These are phyloP conservation scores for Hyalella azteca DNA, from an alignment of 2,888 invertebrate species.

Conservation along the genomic window DNA sequence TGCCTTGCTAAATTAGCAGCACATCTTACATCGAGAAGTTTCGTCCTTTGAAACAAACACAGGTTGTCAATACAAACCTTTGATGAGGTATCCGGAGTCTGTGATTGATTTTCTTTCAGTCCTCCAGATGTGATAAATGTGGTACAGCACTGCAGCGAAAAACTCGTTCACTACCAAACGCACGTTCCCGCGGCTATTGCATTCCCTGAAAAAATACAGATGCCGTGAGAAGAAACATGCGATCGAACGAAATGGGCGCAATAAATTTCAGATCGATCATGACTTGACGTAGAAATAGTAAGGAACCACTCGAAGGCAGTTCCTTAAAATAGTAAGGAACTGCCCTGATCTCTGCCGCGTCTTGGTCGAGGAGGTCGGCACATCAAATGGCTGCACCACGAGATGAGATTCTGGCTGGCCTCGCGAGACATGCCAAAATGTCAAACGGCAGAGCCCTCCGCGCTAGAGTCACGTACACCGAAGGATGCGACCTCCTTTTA, in stretches of 20 bases:
- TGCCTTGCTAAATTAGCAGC: too few relatives aligned
- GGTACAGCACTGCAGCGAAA: conserved; percentile 64
- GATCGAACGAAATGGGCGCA: background rate
- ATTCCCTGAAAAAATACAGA: conserved; percentile 63
- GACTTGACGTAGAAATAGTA: background rate
- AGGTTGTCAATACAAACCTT: conserved; percentile 63
- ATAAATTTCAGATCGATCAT: conserved; percentile 12
- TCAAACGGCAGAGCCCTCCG: too few relatives aligned
- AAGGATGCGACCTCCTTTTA: too few relatives aligned
- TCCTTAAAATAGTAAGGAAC: background rate
- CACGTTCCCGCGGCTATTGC: conserved; percentile 63
- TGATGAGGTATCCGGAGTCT: conserved; percentile 66
- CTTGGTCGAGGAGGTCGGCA: too few relatives aligned
- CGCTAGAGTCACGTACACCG: too few relatives aligned
- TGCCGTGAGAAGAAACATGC: conserved; percentile 42
- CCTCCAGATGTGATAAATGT: conserved; percentile 65
- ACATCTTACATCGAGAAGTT: too few relatives aligned
- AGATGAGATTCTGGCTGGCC: too few relatives aligned
- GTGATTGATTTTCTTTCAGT: conserved; percentile 65
- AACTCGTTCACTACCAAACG: conserved; percentile 65
- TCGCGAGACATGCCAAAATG: too few relatives aligned
- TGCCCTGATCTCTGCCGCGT: too few relatives aligned
- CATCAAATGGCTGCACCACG: too few relatives aligned
- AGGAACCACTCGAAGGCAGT: background rate
- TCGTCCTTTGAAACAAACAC: too few relatives aligned